Conservation (phyloP, 2,113 vertebrate species). For the Macrotis lagotis region DNA sequence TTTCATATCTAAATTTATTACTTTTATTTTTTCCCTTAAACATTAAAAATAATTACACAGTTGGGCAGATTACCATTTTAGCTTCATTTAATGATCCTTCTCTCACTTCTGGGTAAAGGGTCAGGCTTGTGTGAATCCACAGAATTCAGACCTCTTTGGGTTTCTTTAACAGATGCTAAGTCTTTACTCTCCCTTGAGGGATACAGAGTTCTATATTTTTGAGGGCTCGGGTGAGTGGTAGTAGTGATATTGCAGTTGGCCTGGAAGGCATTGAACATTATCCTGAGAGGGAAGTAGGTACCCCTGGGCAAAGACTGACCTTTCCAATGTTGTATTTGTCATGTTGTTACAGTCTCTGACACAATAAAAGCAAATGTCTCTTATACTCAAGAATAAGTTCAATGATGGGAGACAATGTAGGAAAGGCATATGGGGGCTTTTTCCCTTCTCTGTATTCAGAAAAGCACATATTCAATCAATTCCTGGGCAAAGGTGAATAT, state of each 20-base stretch:
- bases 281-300: background rate
- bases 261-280: background rate
- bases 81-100: background rate
- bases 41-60: background rate
- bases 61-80: background rate
- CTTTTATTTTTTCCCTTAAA: slow-evolving; percentile 43
- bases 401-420: slow-evolving; percentile 34
- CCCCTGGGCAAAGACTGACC: background rate
- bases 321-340: background rate
- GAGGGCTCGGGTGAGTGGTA: background rate
- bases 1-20: slow-evolving; percentile 41
- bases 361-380: slow-evolving; percentile 31
- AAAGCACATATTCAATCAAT: slow-evolving; percentile 28
- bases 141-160: slow-evolving; percentile 25
- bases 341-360: background rate
- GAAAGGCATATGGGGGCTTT: slow-evolving; percentile 27
- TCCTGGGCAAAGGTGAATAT: slow-evolving; percentile 45
- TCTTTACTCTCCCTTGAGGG: background rate
- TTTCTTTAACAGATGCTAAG: background rate
- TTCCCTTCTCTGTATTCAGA: slow-evolving; percentile 44
- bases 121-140: slow-evolving; percentile 25
- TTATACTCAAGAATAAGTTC: slow-evolving; percentile 38
- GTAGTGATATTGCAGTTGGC: slow-evolving; percentile 21
- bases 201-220: slow-evolving; percentile 19
- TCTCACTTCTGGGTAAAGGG: slow-evolving; percentile 26